These are phyloP conservation scores for Porites divaricata DNA, from an alignment of 92 coral and sea anemone species.

Conservation along the genomic window DNA sequence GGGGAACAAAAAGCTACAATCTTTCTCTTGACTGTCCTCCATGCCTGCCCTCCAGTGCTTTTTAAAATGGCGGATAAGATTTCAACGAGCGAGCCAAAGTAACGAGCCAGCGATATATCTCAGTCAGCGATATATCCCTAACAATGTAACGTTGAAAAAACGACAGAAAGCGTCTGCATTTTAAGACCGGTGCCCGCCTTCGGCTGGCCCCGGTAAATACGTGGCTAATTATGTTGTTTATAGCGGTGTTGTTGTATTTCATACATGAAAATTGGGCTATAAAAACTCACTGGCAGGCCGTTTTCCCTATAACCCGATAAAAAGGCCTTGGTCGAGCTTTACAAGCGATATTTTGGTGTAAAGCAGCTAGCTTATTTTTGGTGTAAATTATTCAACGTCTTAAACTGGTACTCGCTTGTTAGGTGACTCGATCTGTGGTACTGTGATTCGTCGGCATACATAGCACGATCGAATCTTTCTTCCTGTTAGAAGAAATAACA, in stretches of 20 bases:
- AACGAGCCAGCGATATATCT: no score
- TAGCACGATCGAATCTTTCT: background rate
- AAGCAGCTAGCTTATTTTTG: constrained; percentile 38
- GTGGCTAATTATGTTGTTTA: background rate
- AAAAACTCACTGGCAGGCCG: no score
- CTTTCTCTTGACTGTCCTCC: no score
- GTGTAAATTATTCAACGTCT: constrained; percentile 34
- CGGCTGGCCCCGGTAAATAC: no score
- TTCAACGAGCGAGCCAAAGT: no score
- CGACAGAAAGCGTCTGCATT: no score
- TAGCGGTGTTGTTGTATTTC: background rate
- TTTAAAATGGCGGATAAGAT: no score
- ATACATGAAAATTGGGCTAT: background rate
- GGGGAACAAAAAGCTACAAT: no score
- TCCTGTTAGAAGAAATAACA: background rate
- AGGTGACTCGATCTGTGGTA: background rate
- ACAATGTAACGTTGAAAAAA: no score
- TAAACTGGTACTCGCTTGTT: constrained; percentile 34
- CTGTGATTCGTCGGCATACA: background rate
- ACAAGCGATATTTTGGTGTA: background rate
- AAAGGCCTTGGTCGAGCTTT: background rate
- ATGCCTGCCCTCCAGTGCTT: no score
- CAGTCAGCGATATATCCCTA: no score
- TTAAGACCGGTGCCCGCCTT: no score
- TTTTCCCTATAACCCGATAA: background rate